phyloP scores from a whole-genome alignment of 2,888 invertebrate genomes.

The Acrobasis suavella region DNA sequence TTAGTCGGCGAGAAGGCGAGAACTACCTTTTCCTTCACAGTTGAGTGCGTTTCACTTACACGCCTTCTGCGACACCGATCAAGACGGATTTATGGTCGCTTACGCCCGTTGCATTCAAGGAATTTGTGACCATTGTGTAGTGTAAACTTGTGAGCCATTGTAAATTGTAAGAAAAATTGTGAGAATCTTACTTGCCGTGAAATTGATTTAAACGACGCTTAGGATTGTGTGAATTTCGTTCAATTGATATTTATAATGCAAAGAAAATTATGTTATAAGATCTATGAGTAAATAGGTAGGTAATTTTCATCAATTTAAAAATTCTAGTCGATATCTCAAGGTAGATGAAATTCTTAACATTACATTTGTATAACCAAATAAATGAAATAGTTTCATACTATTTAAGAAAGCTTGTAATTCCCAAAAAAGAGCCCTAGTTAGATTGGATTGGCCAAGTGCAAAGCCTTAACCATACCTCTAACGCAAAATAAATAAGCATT shows the following conservation, averaged over 20 bases:
- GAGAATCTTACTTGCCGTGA: slow-evolving; percentile 25
- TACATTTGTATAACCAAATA: too few species aligned
- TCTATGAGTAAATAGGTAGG: not conserved
- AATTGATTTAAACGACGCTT: slow-evolving; percentile 1
- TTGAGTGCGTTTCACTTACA: slow-evolving; percentile 52
- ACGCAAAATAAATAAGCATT: not conserved
- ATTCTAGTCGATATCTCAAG: not conserved
- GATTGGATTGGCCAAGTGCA: slow-evolving; percentile 11
- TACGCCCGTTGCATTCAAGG: slow-evolving; percentile 44
- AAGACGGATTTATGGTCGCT: slow-evolving; percentile 33
- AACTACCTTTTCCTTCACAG: slow-evolving; percentile 46
- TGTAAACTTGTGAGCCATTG: slow-evolving; percentile 30
- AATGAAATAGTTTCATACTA: too few species aligned
- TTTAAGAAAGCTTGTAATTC: too few species aligned
- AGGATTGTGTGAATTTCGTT: not conserved
- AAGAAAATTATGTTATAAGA: not conserved
- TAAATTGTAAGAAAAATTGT: slow-evolving; percentile 36
- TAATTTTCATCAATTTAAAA: not conserved
- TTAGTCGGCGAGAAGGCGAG: slow-evolving; percentile 43
- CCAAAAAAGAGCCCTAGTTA: too few species aligned
- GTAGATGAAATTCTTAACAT: not conserved
- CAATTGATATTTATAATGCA: not conserved
- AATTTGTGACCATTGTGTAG: slow-evolving; percentile 34
- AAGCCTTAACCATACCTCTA: not conserved
- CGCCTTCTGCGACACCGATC: slow-evolving; percentile 49